Evolutionary conservation across 1,140 invertebrate genomes (phyloP), one percentile per base, ranked within the genome.

Genomic region (Nephila pilipes): DNA sequence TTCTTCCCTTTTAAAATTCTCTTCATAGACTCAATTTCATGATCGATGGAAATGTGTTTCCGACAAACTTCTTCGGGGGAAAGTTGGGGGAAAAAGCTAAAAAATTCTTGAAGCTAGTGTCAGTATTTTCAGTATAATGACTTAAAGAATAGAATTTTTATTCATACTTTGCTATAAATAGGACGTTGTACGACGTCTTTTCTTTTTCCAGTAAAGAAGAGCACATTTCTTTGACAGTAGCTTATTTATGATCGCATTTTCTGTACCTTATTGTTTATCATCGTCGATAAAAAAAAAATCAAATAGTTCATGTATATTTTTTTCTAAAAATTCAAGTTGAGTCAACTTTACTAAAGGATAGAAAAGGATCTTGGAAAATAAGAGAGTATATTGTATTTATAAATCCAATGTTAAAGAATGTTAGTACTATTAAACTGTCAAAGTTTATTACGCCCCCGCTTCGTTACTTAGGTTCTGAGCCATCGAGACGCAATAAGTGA

Each of bases 31-130:
- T 75, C 69, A 75, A 75, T 75, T 75, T 75, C 69, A 29, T 75
- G 69, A 75, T 75, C 69, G 69, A 75, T 75, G 69, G 29, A 36
- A 75, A 75, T 75, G 69, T 75, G 32, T 75, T 75, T 75, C 69
- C 29, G 69, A 75, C 69, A 75, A 75, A 75, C 69, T 75, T 36
- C 69, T 75, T 75, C 69, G 69, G 69, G 14, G 69, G 29, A 75
- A 32, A 5, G 65, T 5, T 12, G 69, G 69, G 12, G 69, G 16
- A 32, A 75, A 29, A 36, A 25, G 25, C 69, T 75, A 36, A 75
- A 75, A 75, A 75, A 75, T 75, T 75, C 69, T 75, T 75, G 36
- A 69, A 75, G 69, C 32, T 18, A 75, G 16, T 32, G 14, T 16
- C 69, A 75, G 29, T 25, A 75, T 75, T 75, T 75, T 32, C 29